phyloP scores from a whole-genome alignment of 2,888 invertebrate species.

The Hydrotaea cyrtoneurina region DNA sequence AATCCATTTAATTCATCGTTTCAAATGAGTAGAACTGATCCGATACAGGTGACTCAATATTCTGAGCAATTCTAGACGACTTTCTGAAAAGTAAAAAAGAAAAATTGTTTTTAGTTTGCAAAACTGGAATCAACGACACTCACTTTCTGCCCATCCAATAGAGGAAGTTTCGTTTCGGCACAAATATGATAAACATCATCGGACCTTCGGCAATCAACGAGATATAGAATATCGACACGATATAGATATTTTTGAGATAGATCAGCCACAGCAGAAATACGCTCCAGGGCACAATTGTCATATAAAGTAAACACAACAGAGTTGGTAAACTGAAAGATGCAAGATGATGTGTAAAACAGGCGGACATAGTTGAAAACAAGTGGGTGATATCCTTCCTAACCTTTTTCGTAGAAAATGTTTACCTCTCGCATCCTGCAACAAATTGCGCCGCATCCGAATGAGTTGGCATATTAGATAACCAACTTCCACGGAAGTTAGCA shows the following conservation, averaged over 20 bases:
- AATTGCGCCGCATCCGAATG: background rate
- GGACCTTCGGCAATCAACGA: constrained; percentile 15
- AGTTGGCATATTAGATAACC: background rate
- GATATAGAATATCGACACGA: background rate
- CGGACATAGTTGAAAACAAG: no score
- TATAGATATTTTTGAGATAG: background rate
- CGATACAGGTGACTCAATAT: no score
- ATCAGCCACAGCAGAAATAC: background rate
- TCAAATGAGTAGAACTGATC: no score
- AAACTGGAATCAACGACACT: no score
- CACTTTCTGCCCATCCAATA: background rate
- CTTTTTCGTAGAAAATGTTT: background rate
- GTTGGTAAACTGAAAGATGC: background rate
- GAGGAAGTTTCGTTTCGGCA: background rate
- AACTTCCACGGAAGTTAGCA: background rate
- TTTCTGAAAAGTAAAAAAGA: no score
- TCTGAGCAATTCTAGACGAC: no score
- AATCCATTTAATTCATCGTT: no score
- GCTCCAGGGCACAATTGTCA: background rate
- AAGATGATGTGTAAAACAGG: no score
- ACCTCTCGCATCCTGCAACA: no score
- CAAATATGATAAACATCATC: background rate
- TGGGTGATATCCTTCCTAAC: no score
- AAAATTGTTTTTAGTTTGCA: no score
- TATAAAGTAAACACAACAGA: background rate